Percentiles rank a stretch among this genome's conserved stretches.
Conservation (phyloP, 2,888 invertebrate species). For the Sinodicranocentrus sp. region DNA sequence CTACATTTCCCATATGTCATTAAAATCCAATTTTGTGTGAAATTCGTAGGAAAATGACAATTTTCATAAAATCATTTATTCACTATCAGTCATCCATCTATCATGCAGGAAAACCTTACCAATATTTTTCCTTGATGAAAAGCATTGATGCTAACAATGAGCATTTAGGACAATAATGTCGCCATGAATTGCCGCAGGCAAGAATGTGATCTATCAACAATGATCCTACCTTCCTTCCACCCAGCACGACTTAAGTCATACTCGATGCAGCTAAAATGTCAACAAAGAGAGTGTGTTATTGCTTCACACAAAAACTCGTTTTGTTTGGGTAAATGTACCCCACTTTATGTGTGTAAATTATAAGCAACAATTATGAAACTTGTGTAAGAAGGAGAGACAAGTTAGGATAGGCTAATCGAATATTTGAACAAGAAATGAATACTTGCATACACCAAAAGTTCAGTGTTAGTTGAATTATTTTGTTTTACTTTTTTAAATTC, state of each 20-base stretch:
- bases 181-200: slow-evolving; percentile 37
- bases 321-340: no score
- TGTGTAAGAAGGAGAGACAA: no score
- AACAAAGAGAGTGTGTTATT: neutral
- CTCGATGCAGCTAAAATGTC: neutral
- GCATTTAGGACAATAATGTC: slow-evolving; percentile 52
- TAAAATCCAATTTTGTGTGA: slow-evolving; percentile 1
- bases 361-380: no score
- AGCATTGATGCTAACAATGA: slow-evolving; percentile 31
- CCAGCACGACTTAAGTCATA: neutral
- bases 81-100: slow-evolving; percentile 34
- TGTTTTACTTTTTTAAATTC: no score
- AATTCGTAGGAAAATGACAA: slow-evolving; percentile 17
- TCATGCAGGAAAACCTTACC: slow-evolving; percentile 29
- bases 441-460: no score
- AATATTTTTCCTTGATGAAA: slow-evolving; percentile 18
- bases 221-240: slow-evolving; percentile 12
- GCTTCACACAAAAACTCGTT: no score
- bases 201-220: slow-evolving; percentile 22
- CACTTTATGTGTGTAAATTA: no score
- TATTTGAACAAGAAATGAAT: no score
- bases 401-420: no score
- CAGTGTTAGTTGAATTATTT: no score
- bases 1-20: no score
- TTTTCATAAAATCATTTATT: slow-evolving; percentile 7